A percentile compares a stretch with the other conserved stretches of the same genome.
These are phyloP conservation scores for Alca torda DNA, from an alignment of 2,797 vertebrate species.

Conservation along the genomic window DNA sequence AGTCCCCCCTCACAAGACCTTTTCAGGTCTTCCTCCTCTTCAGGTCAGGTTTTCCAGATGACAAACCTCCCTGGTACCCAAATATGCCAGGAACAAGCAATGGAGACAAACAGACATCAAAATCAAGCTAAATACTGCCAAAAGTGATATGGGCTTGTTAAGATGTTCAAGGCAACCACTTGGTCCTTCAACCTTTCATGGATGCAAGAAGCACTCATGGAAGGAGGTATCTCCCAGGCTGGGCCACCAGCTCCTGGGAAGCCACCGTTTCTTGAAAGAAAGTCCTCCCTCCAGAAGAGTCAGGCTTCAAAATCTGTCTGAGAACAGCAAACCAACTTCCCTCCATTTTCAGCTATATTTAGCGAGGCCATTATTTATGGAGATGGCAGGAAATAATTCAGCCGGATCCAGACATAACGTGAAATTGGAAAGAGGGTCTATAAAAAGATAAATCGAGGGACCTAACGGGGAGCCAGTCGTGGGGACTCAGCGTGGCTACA, in stretches of 20 bases:
- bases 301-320: background rate
- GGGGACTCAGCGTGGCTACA: rapidly evolving
- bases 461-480: rapidly evolving
- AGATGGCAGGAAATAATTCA: conserved; percentile 9
- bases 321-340: background rate
- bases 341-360: background rate
- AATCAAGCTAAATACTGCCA: background rate
- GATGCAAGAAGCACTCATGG: background rate
- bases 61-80: background rate
- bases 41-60: background rate
- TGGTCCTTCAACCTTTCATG: background rate
- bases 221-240: background rate
- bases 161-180: background rate
- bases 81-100: background rate
- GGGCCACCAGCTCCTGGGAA: background rate
- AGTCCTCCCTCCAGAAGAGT: background rate
- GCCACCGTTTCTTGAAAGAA: background rate
- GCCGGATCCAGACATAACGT: background rate
- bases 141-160: rapidly evolving
- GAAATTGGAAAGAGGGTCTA: background rate
- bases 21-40: too few relatives aligned
- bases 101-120: rapidly evolving
- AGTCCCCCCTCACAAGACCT: background rate
- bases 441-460: background rate
- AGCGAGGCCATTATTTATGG: background rate